These are phyloP conservation scores for Rhingia campestris DNA, from an alignment of 2,888 invertebrate genomes.

Conservation along the genomic window DNA sequence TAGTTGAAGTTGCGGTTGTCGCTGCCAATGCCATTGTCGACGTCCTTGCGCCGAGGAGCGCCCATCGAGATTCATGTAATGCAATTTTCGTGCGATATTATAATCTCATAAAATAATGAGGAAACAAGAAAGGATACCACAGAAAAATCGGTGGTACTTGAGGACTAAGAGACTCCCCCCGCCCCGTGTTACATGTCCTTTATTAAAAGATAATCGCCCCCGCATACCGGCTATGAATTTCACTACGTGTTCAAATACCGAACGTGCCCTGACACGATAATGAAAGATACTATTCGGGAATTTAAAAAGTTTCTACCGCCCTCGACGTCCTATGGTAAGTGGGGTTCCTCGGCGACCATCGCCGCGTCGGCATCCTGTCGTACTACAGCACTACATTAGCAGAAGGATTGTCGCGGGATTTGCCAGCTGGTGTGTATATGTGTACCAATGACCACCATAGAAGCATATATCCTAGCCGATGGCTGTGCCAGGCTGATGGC, in stretches of 20 bases:
- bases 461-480: background rate
- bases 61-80: constrained; percentile 57
- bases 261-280: constrained; percentile 68
- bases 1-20: background rate
- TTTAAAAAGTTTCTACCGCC: constrained; percentile 61
- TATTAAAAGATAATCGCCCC: constrained; percentile 74
- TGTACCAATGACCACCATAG: background rate
- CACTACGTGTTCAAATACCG: constrained; percentile 73
- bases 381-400: constrained; percentile 2
- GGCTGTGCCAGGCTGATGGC: constrained; percentile 7
- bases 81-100: constrained; percentile 65
- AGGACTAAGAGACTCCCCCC: background rate
- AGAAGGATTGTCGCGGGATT: constrained; percentile 5
- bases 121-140: background rate
- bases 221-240: constrained; percentile 73
- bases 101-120: constrained; percentile 68
- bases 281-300: constrained; percentile 67
- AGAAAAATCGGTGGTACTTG: constrained; percentile 5
- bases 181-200: constrained; percentile 71
- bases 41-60: constrained; percentile 2
- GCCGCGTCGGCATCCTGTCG: background rate
- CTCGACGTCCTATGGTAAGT: constrained; percentile 1
- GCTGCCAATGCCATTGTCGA: no score
- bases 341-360: background rate
- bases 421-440: background rate